Evolutionary conservation across 2,888 invertebrate species (phyloP), one percentile per base, ranked within the genome.

Genomic region (Drosophila neonasuta): DNA sequence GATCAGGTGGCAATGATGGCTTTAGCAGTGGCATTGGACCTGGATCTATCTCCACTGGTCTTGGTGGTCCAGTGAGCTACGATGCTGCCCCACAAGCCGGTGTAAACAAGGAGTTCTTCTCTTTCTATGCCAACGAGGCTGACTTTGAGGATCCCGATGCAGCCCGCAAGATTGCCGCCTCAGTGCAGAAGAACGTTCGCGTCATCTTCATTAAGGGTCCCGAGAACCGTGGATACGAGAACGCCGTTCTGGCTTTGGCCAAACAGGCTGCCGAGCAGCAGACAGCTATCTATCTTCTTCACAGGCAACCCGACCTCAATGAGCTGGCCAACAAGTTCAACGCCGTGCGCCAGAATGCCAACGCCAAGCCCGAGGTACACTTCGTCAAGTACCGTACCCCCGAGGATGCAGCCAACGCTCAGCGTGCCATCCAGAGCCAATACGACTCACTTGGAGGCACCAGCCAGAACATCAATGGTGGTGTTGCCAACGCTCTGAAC

Each of bases 311-410:
- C 10, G 89, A 89, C 32, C 69, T 82, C 44, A 62, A 74, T 15
- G 87, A 86, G 1, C 50, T 89, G 67, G 84, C 87, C 36, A 76
- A 84, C 64, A 88, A 88, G 65, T 79, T 89, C 58, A 84, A 87
- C 55, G 79, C 81, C 11, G 69, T 77, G 7, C 86, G 79, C 58
- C 78, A 68, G 70, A 82, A 77, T 13, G 76, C 76, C 57, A 86
- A 78, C 62, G 51, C 60, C 39, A 86, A 78, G 49, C 87, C 87
- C 4, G 87, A 87, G 57, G 87, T 88, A n/a, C 87, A 87, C 62
- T 88, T 88, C 34, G 86, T 89, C 56, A 89, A 89, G 71, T 89
- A 89, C 50, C 86, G 88, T 52, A 88, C 88, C 0, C 77, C 78
- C 3, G 82, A 84, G 68, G 89, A 89, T 66, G 89, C 89, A 24